Percentiles rank a stretch among this genome's conserved stretches.
Conservation (phyloP, 2,797 vertebrate species). For the Acipenser oxyrinchus region DNA sequence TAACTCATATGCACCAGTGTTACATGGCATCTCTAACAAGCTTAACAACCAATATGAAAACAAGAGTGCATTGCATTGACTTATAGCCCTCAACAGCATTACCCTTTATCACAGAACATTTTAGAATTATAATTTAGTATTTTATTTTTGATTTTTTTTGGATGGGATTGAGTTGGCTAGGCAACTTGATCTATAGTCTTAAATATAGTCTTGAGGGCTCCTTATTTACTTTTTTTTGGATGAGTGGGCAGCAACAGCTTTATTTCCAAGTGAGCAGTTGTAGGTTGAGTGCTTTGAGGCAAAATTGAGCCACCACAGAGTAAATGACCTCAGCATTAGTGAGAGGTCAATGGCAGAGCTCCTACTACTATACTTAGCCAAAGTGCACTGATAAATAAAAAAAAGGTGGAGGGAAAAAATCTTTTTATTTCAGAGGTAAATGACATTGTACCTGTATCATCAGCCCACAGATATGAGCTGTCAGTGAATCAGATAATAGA, state of each 20-base stretch:
- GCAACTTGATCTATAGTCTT: too few relatives aligned
- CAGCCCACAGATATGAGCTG: neutral
- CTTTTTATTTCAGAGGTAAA: neutral
- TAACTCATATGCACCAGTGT: too few relatives aligned
- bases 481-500: slow-evolving; percentile 16
- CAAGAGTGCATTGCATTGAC: too few relatives aligned
- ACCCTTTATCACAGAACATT: too few relatives aligned
- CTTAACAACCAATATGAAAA: too few relatives aligned
- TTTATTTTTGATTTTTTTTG: too few relatives aligned
- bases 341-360: slow-evolving; percentile 8
- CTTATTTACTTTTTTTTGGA: slow-evolving; percentile 5
- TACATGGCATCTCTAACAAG: too few relatives aligned
- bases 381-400: slow-evolving; percentile 19
- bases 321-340: slow-evolving; percentile 22
- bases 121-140: too few relatives aligned
- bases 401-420: neutral
- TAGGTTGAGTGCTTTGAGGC: slow-evolving; percentile 7
- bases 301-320: slow-evolving; percentile 17
- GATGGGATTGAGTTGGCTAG: too few relatives aligned
- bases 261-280: neutral
- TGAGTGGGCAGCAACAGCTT: slow-evolving; percentile 14
- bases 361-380: slow-evolving; percentile 16
- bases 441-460: slow-evolving; percentile 3
- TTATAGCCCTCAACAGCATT: too few relatives aligned
- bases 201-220: too few relatives aligned